Evolutionary conservation across 2,797 vertebrate species (phyloP), one percentile per base, ranked within the genome.

Genomic region (Aselliscus stoliczkanus): DNA sequence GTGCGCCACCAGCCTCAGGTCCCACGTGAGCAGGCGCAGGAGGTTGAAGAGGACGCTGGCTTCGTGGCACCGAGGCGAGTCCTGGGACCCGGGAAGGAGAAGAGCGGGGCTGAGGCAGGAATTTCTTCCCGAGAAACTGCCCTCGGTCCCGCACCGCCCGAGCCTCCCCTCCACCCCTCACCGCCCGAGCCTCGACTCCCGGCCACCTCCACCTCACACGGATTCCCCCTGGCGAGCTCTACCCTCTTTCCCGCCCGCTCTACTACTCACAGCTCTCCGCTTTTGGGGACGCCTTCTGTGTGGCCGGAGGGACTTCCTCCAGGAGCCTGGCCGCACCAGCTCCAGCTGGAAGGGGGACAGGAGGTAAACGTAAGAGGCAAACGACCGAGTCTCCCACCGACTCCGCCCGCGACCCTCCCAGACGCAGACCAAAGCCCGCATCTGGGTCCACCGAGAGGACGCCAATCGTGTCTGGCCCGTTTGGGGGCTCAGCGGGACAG

Each of bases 141-240:
- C 14, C 31, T 75, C 29, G 17, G 0, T 7, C 14, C 39, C 79
- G 21, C 18, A 7, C 8, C 34, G 58, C 21, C 18, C 14, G 17
- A 1, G 12, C 5, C 47, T 4, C 3, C 12, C 12, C n/a, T 77
- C 25, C n/a, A 0, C 4, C 7, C 42, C 67, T 27, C 21, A 1
- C 11, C 31, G 50, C 31, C 21, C 37, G 12, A 2, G 23, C 4
- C 29, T 2, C 5, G 20, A 1, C 47, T 37, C 18, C 27, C 47
- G 29, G 1, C 18, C 3, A 1, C 5, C 44, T 1, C 8, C 1
- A 0, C 31, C 47, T 5, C 37, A 4, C 56, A 1, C 62, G 7
- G 7, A n/a, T 27, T n/a, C 12, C n/a, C 1, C 20, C 73, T 4
- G n/a, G 8, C 0, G 42, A n/a, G n/a, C n/a, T n/a, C 50, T 15